Evolutionary conservation across 2,113 vertebrate genomes (phyloP).

Genomic region (Euleptes europaea): DNA sequence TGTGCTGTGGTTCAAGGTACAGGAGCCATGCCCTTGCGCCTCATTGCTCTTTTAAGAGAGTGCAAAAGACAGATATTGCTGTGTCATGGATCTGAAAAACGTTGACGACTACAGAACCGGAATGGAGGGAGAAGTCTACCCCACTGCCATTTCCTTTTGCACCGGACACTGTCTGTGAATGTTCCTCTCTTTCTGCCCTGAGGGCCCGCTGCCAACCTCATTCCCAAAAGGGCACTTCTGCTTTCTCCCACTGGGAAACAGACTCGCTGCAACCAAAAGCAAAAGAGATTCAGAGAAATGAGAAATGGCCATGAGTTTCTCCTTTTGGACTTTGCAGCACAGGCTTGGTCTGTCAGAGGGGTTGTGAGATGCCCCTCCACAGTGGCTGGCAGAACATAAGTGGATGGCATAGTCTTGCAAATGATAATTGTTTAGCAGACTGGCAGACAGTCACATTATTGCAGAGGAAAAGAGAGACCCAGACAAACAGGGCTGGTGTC

Average conservation of each 20-base stretch:
- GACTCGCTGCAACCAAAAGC: background rate
- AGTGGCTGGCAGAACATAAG: background rate
- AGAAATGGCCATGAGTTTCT: background rate
- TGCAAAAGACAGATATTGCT: too few relatives aligned
- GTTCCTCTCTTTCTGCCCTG: too few relatives aligned
- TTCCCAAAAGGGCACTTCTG: background rate
- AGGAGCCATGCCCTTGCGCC: too few relatives aligned
- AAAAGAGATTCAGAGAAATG: background rate
- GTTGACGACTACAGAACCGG: background rate
- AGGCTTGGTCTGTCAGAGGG: background rate
- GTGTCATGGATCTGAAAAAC: too few relatives aligned
- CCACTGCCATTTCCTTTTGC: background rate
- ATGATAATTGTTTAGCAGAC: too few relatives aligned
- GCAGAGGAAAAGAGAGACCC: background rate
- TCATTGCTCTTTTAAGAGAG: too few relatives aligned
- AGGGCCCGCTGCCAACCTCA: background rate
- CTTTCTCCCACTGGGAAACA: background rate
- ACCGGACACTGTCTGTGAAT: background rate
- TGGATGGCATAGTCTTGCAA: background rate
- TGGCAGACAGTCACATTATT: background rate
- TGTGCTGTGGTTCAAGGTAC: too few relatives aligned
- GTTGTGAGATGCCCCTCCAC: background rate
- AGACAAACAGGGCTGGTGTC: background rate
- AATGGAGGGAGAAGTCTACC: background rate
- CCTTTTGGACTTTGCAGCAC: background rate